Base-by-base conservation (phyloP, 1,140 invertebrate species). In the Dendrolimus punctatus region DNA sequence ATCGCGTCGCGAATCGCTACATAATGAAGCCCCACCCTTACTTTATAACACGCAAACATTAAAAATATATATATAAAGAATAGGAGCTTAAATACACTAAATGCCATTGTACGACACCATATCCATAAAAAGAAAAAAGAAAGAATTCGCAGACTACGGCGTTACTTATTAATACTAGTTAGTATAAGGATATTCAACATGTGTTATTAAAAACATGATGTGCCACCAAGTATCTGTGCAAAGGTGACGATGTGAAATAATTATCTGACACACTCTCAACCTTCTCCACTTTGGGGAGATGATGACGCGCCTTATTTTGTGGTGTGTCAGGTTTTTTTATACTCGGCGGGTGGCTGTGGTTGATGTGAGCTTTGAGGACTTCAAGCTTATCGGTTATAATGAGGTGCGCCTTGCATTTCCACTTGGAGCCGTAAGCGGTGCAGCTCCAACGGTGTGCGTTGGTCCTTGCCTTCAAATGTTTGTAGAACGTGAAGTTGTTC, bases 361-460 rank as follows among this genome's bases (percentile, higher is more conserved):
- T 46, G 4, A 79, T 64, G 45, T 76, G 78, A 0, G 82, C 77
- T 61, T 81, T 85, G 36, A 85, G 69, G 4, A 85, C 79, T 69
- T 84, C 76, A 0, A 85, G 64, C n/a, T 73, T 68, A 39, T 83
- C 80, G 0, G 80, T 82, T 52, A 85, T 80, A 53, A 85, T 80
- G 40, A 85, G 73, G 23, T 85, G 79, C 0, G 82, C 82, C 57
- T 78, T 80, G 66, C 82, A 85, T 47, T 82, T 83, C 75, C 78
- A 83, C 44, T 85, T 85, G 42, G 78, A 79, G 1, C 79, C 80
- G 62, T 85, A 83, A 2, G 79, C 75, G 1, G 82, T 85, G 66
- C 82, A 85, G 51, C 82, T 85, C 82, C 80, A 85, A n/a, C 80
- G 74, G 41, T 78, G 66, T 2, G 79, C 82, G 55, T 82, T 80